A percentile compares a stretch with the other conserved stretches of the same genome.
These are phyloP conservation scores for Megalops atlanticus DNA, from an alignment of 2,113 vertebrate species.

Conservation along the genomic window DNA sequence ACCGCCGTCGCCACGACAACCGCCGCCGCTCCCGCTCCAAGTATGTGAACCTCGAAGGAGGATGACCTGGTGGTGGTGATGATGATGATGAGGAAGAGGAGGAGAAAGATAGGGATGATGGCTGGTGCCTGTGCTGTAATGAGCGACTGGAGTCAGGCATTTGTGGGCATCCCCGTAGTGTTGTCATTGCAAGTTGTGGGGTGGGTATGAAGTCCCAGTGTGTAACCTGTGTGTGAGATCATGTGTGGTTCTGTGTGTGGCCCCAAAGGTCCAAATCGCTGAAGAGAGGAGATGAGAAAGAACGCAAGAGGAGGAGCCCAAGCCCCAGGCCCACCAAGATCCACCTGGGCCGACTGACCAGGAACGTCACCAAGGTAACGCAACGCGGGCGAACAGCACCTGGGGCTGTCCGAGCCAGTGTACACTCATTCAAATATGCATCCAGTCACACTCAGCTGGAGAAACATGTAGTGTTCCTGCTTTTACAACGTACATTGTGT, in stretches of 20 bases:
- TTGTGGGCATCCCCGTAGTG: not conserved
- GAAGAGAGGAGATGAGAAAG: conserved; percentile 93
- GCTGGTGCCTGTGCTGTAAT: not conserved
- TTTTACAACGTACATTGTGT: too few relatives aligned
- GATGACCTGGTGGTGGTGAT: too few relatives aligned
- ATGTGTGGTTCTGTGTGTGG: not conserved
- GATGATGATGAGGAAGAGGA: too few relatives aligned
- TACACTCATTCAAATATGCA: too few relatives aligned
- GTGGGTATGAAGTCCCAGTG: not conserved
- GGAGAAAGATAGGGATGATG: too few relatives aligned
- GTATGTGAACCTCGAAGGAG: conserved; percentile 68
- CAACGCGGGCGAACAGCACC: not conserved
- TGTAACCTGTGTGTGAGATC: not conserved
- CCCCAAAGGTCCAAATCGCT: conserved; percentile 89
- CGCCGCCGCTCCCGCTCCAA: conserved; percentile 89
- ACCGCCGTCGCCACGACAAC: conserved; percentile 89
- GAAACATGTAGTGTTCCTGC: too few relatives aligned
- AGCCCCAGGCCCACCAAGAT: conserved; percentile 94
- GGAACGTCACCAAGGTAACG: conserved; percentile 92
- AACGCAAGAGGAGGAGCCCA: conserved; percentile 87
- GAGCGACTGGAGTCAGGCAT: not conserved
- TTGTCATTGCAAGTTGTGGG: not conserved
- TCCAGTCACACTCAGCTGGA: too few relatives aligned
- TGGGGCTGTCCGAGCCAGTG: too few relatives aligned
- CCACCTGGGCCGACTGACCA: conserved; percentile 89